phyloP scores from a whole-genome alignment of 2,797 vertebrate genomes.

The Menidia menidia region DNA sequence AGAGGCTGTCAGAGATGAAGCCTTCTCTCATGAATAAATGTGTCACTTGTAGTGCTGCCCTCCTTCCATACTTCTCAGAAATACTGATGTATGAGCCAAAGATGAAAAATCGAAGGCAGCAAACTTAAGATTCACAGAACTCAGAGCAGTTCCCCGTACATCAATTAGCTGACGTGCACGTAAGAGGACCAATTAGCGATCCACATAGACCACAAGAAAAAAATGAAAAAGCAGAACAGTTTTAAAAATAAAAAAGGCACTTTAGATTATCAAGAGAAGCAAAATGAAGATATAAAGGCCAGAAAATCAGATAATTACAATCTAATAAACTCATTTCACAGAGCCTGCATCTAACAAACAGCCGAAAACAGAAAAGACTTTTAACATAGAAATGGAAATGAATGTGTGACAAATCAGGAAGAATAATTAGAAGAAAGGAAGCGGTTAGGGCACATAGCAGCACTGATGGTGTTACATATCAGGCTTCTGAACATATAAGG shows the following conservation, averaged over 20 bases:
- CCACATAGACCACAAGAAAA: conserved; percentile 38
- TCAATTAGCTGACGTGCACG: conserved; percentile 49
- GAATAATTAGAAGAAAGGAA: background rate
- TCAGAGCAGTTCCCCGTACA: conserved; percentile 54
- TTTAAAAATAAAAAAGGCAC: background rate
- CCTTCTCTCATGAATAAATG: conserved; percentile 66
- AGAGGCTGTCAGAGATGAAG: conserved; percentile 48
- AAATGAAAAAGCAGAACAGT: background rate
- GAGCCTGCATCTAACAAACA: too few species aligned
- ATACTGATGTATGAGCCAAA: conserved; percentile 56
- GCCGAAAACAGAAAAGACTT: too few species aligned
- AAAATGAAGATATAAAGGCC: too few species aligned
- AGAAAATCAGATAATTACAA: too few species aligned
- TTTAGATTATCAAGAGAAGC: background rate
- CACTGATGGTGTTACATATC: background rate
- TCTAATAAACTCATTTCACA: too few species aligned
- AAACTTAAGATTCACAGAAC: conserved; percentile 64
- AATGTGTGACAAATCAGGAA: too few species aligned
- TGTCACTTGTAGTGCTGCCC: conserved; percentile 65
- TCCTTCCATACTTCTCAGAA: conserved; percentile 76
- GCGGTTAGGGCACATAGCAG: background rate
- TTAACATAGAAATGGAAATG: too few species aligned
- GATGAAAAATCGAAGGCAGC: conserved; percentile 48
- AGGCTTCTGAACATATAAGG: background rate
- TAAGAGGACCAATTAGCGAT: conserved; percentile 35